Conservation (phyloP, 2,113 vertebrate genomes). For the Gallinago paraguaiae region DNA sequence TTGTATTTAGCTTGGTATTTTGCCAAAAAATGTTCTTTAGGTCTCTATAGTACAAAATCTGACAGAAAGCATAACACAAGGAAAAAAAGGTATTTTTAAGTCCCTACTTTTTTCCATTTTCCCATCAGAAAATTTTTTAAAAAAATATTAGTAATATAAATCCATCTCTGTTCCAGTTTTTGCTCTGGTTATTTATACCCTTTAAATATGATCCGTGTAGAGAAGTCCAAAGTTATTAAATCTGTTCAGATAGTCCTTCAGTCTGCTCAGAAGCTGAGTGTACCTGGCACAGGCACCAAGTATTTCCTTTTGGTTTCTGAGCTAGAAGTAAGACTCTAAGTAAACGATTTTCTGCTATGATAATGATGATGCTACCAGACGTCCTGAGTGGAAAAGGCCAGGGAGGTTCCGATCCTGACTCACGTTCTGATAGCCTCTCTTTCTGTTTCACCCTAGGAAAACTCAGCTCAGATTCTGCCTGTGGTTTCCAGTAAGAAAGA, state of each 20-base stretch:
- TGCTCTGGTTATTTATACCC: conserved; percentile 62
- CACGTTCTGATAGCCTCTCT: conserved; percentile 29
- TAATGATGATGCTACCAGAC: conserved; percentile 64
- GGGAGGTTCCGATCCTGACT: conserved; percentile 29
- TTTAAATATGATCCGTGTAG: conserved; percentile 53
- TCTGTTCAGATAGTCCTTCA: conserved; percentile 50
- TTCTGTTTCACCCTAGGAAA: conserved; percentile 40
- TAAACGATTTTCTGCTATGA: conserved; percentile 52
- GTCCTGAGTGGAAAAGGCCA: conserved; percentile 46
- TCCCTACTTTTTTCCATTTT: conserved; percentile 61
- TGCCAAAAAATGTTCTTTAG: conserved; percentile 63
- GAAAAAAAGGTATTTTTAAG: conserved; percentile 66
- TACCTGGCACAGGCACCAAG: conserved; percentile 31
- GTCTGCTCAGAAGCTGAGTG: conserved; percentile 40
- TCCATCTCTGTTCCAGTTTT: conserved; percentile 53
- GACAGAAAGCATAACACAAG: conserved; percentile 71
- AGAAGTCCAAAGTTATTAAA: conserved; percentile 57
- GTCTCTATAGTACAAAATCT: conserved; percentile 68
- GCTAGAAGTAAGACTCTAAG: conserved; percentile 7
- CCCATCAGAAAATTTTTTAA: conserved; percentile 48
- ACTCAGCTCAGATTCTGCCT: conserved; percentile 43
- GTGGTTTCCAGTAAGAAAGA: conserved; percentile 57
- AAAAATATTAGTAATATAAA: conserved; percentile 27
- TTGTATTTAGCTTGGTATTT: conserved; percentile 71
- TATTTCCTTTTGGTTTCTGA: conserved; percentile 56